Evolutionary conservation across 1,140 invertebrate genomes (phyloP), one percentile per base, ranked within the genome.

Genomic region (Drosophila gunungcola): DNA sequence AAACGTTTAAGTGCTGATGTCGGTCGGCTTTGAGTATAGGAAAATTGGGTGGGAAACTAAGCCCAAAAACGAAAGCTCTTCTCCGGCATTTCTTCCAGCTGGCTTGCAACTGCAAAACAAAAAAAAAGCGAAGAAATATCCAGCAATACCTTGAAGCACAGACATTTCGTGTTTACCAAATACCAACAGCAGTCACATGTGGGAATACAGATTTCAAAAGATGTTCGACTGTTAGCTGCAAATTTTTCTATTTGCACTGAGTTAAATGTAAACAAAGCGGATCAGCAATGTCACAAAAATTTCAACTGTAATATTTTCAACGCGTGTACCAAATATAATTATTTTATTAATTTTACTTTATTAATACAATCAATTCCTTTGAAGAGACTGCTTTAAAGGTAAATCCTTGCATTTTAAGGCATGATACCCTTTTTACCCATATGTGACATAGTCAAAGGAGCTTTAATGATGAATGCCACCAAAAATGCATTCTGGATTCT

Each of bases 1-100:
- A 78, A 81, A 46, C 79, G 52, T 63, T 58, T 70, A 82, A 88
- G 70, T 86, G 82, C 83, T 82, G 65, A 72, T 82, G 63, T 51
- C n/a, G n/a, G n/a, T 13, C 3, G 48, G 29, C 7, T 7, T 7
- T 13, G 3, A n/a, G n/a, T 3, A 10, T 16, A 4, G 21, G 13
- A 11, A 52, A 36, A 52, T n/a, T 64, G 63, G 58, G 34, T 45
- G 57, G 41, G 49, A 79, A 43, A 58, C 27, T 42, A 11, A 43
- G 60, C 27, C 60, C 54, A 41, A 78, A 61, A 57, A 55, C 68
- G 41, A 54, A 12, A 57, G 43, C 56, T 38, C 57, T 51, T 12
- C 48, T n/a, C 21, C 16, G 41, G 36, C 63, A 48, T 34, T 48
- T 69, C 32, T 48, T 70, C 36, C 49, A 39, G 34, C 51, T 56